Evolutionary conservation across 2,888 invertebrate species (phyloP).

Genomic region (Ichneumoninae sp.): DNA sequence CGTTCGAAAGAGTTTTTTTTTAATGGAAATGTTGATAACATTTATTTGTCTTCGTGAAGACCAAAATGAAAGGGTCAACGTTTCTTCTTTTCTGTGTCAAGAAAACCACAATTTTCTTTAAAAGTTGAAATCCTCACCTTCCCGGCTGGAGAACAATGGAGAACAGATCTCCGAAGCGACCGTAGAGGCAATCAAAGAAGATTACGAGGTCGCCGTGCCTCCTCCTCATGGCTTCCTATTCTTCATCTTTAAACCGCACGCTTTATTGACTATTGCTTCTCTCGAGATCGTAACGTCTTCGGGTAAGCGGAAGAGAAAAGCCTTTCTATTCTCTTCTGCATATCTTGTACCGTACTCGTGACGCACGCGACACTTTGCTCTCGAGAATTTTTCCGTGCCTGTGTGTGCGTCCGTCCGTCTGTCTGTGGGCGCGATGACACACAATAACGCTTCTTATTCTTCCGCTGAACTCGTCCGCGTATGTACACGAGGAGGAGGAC

Average conservation of each 20-base stretch:
- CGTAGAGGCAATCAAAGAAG: background rate
- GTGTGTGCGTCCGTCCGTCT: background rate
- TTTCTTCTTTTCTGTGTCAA: background rate
- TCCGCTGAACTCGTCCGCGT: background rate
- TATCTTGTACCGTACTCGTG: conserved; percentile 7
- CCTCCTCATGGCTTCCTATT: background rate
- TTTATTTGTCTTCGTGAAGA: no score
- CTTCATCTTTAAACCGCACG: conserved; percentile 19
- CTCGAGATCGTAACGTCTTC: conserved; percentile 26
- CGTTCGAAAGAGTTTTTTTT: no score
- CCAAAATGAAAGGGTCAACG: no score
- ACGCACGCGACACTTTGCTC: conserved; percentile 34
- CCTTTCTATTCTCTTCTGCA: conserved; percentile 29
- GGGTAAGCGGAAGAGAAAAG: conserved; percentile 17
- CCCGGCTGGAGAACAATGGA: background rate
- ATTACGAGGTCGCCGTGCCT: background rate
- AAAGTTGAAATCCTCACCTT: background rate
- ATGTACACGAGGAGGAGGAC: no score
- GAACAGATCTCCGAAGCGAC: background rate
- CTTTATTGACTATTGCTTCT: conserved; percentile 55
- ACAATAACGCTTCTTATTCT: conserved; percentile 43
- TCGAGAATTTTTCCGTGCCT: conserved; percentile 32
- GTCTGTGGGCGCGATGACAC: background rate
- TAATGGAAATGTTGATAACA: no score
- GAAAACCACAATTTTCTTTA: background rate